A percentile compares a stretch with the other conserved stretches of the same genome.
Evolutionary conservation across 2,888 invertebrate species (phyloP).

Genomic region (Epiblema foenella): DNA sequence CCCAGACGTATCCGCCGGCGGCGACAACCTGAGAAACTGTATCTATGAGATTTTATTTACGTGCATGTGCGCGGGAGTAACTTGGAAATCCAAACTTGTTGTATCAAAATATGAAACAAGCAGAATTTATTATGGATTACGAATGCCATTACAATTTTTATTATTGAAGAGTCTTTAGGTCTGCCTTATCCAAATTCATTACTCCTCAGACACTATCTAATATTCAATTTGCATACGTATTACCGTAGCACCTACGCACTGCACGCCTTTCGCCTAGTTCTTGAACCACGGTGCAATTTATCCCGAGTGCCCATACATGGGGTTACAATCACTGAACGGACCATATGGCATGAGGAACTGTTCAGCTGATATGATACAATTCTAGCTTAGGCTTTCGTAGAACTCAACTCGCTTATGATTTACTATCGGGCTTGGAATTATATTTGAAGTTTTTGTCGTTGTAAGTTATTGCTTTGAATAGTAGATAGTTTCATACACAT

Average conservation of each 20-base stretch:
- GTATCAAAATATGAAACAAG: not conserved
- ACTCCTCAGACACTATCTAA: constrained; percentile 6
- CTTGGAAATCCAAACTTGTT: too few relatives aligned
- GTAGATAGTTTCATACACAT: not conserved
- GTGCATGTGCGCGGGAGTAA: too few relatives aligned
- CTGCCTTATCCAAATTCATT: not conserved
- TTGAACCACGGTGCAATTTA: constrained; percentile 50
- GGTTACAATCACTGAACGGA: constrained; percentile 50
- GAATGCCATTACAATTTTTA: not conserved
- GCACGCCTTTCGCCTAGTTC: constrained; percentile 34
- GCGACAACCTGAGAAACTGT: too few relatives aligned
- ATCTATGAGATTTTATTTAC: too few relatives aligned
- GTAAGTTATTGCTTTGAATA: not conserved
- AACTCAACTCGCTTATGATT: constrained; percentile 20
- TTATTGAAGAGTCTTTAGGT: not conserved
- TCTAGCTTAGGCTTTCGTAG: constrained; percentile 18
- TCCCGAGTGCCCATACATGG: constrained; percentile 55
- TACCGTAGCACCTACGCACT: constrained; percentile 19
- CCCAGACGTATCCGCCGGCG: too few relatives aligned
- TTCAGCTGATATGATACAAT: constrained; percentile 25
- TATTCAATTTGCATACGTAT: constrained; percentile 3
- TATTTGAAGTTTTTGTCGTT: not conserved
- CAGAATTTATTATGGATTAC: not conserved
- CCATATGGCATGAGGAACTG: constrained; percentile 53
- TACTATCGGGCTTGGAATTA: constrained; percentile 5